Evolutionary conservation across 2,888 invertebrate genomes (phyloP), one percentile per base, ranked within the genome.

Genomic region (Lycaena phlaeas): DNA sequence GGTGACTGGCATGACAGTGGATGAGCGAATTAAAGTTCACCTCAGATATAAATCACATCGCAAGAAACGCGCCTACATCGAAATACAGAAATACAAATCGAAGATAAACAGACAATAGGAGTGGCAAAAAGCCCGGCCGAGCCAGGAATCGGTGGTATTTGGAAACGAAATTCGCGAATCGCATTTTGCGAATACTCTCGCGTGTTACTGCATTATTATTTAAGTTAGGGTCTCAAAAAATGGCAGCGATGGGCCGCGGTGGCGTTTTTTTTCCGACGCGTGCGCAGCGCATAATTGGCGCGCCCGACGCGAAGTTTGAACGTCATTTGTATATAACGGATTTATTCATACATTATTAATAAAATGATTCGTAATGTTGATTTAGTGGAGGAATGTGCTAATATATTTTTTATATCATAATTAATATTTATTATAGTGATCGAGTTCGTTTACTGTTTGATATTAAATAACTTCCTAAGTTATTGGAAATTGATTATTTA

Each of bases 131-230:
- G 68, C 61, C n/a, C 6, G 4, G 52, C 56, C 58, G 65, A 62
- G 53, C 56, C 56, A 60, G 56, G 57, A 56, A 55, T 52, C 58
- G 47, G 53, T 57, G 72, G 82, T 79, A 82, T 82, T 82, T 75
- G 73, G 71, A 73, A 76, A 70, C 76, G 68, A 78, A 78, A 79
- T 77, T 76, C 74, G 71, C 54, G 72, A 72, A 82, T 82, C 76
- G 82, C 81, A 82, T 82, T 79, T 79, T 69, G 75, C 68, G 71
- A 74, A 84, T 84, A 71, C 66, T 72, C 72, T 82, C 79, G 84
- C 84, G 82, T 84, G 84, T 84, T 82, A 78, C 75, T 77, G 82
- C 82, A 82, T 81, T 82, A 82, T 84, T 84, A 82, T 82, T 81
- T 79, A 75, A 73, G 70, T 59, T 69, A 38, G 63, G 64, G 61